A percentile compares a stretch with the other conserved stretches of the same genome.
Conservation (phyloP, 2,113 vertebrate species). For the Protomyctophum bolini region DNA sequence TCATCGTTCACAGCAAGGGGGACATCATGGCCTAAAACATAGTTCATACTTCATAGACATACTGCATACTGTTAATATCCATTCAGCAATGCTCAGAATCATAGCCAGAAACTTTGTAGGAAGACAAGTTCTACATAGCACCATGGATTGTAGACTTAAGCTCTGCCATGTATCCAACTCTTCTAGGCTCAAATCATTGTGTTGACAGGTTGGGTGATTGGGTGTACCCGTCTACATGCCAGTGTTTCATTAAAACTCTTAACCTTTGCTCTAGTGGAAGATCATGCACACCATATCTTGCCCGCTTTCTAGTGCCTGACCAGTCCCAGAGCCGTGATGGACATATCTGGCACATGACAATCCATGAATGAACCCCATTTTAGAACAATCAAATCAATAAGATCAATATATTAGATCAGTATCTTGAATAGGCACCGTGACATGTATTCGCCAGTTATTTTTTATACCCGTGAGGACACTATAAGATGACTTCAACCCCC, state of each 20-base stretch:
- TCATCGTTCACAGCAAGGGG: neutral
- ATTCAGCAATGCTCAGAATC: neutral
- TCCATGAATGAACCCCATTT: neutral
- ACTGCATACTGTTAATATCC: no score
- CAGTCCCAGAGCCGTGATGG: constrained; percentile 9
- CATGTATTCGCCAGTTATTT: neutral
- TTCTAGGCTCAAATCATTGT: no score
- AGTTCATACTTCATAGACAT: no score
- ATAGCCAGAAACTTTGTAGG: neutral
- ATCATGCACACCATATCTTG: constrained; percentile 21
- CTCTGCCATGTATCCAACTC: no score
- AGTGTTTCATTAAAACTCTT: constrained; percentile 8
- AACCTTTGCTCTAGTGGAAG: constrained; percentile 22
- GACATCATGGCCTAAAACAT: neutral
- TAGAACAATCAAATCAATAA: neutral
- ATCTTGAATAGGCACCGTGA: neutral
- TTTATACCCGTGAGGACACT: neutral
- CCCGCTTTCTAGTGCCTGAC: constrained; percentile 20
- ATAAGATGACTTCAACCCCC: neutral
- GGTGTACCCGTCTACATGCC: neutral
- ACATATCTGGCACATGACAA: neutral
- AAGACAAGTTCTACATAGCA: no score
- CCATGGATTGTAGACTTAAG: no score
- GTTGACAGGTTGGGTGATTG: no score
- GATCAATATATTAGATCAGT: neutral